Evolutionary conservation across 2,797 vertebrate species (phyloP).

Genomic region (Crax fasciolata): DNA sequence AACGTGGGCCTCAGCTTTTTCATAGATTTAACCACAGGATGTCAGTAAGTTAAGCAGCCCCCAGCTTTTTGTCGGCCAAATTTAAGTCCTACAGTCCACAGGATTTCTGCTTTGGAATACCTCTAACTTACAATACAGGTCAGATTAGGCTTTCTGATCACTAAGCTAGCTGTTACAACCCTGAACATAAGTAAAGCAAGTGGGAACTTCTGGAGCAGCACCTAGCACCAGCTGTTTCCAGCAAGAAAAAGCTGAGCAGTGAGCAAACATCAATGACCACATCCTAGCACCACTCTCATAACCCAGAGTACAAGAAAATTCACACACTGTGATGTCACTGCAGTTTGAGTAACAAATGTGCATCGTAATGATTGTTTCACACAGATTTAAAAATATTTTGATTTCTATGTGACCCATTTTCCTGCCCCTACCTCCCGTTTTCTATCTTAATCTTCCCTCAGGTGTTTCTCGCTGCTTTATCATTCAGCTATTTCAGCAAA

Average conservation of each 20-base stretch:
- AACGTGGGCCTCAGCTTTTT: not conserved
- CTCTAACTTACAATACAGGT: not conserved
- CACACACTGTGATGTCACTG: not conserved
- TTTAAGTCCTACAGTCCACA: not conserved
- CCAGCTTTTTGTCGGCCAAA: not conserved
- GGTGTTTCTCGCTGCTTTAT: constrained; percentile 89
- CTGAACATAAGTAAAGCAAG: not conserved
- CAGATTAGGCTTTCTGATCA: not conserved
- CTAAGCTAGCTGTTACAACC: not conserved
- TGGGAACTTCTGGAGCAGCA: not conserved
- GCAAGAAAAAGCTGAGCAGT: not conserved
- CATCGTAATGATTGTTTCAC: fast-evolving
- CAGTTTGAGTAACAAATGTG: fast-evolving
- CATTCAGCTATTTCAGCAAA: constrained; percentile 88
- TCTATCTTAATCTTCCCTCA: constrained; percentile 60
- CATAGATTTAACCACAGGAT: not conserved
- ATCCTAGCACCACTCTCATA: not conserved
- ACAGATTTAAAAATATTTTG: not conserved
- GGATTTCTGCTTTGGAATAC: not conserved
- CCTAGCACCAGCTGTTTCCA: not conserved
- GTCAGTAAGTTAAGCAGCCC: not conserved
- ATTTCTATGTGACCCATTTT: not conserved
- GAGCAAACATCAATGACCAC: not conserved
- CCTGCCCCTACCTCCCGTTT: not conserved
- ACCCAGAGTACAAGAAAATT: not conserved